Evolutionary conservation across 2,797 vertebrate species (phyloP), one percentile per base, ranked within the genome.

Genomic region (Lacerta bilineata): DNA sequence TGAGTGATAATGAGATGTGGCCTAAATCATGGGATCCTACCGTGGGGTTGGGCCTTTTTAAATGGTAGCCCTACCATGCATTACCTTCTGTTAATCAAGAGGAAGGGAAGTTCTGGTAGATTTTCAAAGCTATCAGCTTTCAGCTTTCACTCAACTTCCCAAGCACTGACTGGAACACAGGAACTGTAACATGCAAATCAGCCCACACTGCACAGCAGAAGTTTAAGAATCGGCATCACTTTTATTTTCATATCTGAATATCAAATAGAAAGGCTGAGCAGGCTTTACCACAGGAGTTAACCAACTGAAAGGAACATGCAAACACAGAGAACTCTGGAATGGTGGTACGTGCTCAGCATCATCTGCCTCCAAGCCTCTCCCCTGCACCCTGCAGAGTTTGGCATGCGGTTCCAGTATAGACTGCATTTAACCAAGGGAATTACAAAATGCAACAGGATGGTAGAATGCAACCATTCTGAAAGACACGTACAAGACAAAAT

Each of bases 241-340:
- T 71, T 29, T 59, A 59, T 87, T 71, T 87, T 87, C 69, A 71
- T 55, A 39, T 80, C 66, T 59, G 46, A 86, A 86, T 86, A 79
- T 50, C 43, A 61, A 20, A 72, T 71, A 41, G 20, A 80, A 87
- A 74, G 10, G 66, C 33, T 20, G 85, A 80, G 10, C 17, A 72
- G 36, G 8, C 29, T 36, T 50, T 11, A 17, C 33, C 50, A 33
- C 69, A 33, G 33, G n/a, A 59, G 11, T n/a, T 41, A 41, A n/a
- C 46, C n/a, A 43, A 10, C 59, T 41, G 27, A 61, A 71, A 81
- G 4, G 9, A 74, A 74, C 39, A 43, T 5, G 55, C 25, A 80
- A 81, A 61, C 29, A 41, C 33, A 43, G 39, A 86, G 29, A 13
- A 9, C 50, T 87, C 50, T 71, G 68, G 69, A 61, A 41, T 41